Evolutionary conservation across 2,888 invertebrate species (phyloP).

Genomic region (Hypsopygia costalis): DNA sequence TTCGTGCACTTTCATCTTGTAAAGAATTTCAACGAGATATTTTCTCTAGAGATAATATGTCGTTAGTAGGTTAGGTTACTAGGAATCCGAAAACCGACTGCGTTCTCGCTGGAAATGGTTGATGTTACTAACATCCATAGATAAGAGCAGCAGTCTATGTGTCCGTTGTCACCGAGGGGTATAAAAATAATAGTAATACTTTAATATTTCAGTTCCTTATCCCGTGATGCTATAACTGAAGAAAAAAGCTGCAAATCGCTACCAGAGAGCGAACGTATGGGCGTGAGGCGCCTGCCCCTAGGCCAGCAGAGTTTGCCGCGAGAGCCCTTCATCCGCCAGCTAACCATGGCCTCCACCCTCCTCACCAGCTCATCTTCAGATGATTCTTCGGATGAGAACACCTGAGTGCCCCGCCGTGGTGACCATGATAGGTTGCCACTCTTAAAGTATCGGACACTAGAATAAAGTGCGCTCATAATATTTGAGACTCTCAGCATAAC

Average conservation of each 20-base stretch:
- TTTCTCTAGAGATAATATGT: too few relatives aligned
- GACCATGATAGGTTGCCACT: constrained; percentile 76
- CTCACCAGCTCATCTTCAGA: constrained; percentile 83
- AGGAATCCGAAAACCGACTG: too few relatives aligned
- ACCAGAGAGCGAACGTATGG: constrained; percentile 80
- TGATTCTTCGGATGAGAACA: constrained; percentile 73
- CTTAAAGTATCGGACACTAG: constrained; percentile 64
- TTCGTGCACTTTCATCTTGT: too few relatives aligned
- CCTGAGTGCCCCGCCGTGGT: constrained; percentile 76
- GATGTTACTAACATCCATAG: too few relatives aligned
- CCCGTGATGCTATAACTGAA: constrained; percentile 86
- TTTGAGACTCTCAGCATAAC: constrained; percentile 11
- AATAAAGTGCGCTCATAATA: constrained; percentile 32
- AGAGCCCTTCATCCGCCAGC: constrained; percentile 81
- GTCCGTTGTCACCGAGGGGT: too few relatives aligned
- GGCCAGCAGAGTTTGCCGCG: constrained; percentile 80
- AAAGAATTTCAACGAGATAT: too few relatives aligned
- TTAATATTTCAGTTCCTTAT: constrained; percentile 69
- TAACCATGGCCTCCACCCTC: constrained; percentile 81
- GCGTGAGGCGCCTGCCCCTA: constrained; percentile 72
- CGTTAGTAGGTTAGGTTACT: too few relatives aligned
- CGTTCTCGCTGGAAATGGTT: too few relatives aligned
- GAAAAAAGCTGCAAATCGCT: constrained; percentile 83
- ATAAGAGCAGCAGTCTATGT: too few relatives aligned
- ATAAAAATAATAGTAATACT: too few relatives aligned